Evolutionary conservation across 2,113 vertebrate species (phyloP).

Genomic region (Leptocoma aspasia): DNA sequence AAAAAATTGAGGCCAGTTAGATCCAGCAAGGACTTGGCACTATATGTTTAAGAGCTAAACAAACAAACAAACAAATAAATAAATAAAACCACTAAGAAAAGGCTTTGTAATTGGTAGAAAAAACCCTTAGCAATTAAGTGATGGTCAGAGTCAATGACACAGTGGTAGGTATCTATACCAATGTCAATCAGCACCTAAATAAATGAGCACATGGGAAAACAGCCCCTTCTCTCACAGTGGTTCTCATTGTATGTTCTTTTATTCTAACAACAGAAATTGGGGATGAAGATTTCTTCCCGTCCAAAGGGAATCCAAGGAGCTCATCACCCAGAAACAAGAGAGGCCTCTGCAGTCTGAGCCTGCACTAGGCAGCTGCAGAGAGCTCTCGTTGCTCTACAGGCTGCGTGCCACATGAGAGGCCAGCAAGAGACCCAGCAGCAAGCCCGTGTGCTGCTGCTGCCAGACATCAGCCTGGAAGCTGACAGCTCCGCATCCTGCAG

Average conservation of each 20-base stretch:
- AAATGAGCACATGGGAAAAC: background rate
- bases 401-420: background rate
- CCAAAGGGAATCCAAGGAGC: background rate
- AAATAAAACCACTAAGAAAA: background rate
- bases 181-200: background rate
- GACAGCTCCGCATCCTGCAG: background rate
- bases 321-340: background rate
- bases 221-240: background rate
- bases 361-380: background rate
- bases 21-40: background rate
- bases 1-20: background rate
- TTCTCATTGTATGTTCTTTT: background rate
- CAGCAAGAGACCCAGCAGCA: background rate
- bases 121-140: background rate
- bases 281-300: background rate
- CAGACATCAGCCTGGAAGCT: background rate
- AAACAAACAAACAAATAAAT: background rate
- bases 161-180: background rate
- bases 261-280: background rate
- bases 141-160: background rate
- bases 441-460: background rate
- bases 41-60: background rate
- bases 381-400: accelerated
- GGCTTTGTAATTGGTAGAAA: background rate
- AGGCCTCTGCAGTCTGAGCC: background rate